phyloP scores from a whole-genome alignment of 2,888 invertebrate genomes.

The Microchrysa polita region DNA sequence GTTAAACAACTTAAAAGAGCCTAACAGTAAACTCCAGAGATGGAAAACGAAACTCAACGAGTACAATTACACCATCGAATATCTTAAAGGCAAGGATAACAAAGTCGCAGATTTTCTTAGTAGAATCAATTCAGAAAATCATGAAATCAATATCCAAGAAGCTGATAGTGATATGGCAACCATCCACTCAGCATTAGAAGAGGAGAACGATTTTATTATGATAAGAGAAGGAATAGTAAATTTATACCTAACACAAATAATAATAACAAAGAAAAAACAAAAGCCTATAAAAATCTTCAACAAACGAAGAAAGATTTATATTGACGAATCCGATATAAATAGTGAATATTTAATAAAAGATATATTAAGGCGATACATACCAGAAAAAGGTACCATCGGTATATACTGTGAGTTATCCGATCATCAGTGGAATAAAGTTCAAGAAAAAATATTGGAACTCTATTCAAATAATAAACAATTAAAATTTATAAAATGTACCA shows the following conservation, averaged over 20 bases:
- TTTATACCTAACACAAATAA: slow-evolving; percentile 5
- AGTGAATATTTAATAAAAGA: not conserved
- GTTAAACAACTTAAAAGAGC: too few species aligned
- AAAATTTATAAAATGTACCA: slow-evolving; percentile 9
- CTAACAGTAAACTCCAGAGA: too few species aligned
- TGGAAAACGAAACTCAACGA: slow-evolving; percentile 54
- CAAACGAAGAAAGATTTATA: not conserved
- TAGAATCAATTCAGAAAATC: slow-evolving; percentile 4
- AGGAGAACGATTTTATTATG: slow-evolving; percentile 17
- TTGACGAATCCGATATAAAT: not conserved
- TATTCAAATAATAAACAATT: too few species aligned
- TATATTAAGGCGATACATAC: not conserved
- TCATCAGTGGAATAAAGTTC: too few species aligned
- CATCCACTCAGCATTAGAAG: slow-evolving; percentile 1
- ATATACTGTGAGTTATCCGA: too few species aligned
- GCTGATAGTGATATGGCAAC: not conserved
- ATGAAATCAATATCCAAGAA: slow-evolving; percentile 3
- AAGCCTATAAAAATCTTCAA: not conserved
- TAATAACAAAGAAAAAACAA: not conserved
- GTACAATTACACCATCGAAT: slow-evolving; percentile 51
- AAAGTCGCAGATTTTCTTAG: slow-evolving; percentile 39
- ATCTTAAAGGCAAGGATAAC: slow-evolving; percentile 46
- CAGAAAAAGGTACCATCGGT: too few species aligned
- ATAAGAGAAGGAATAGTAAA: slow-evolving; percentile 18
- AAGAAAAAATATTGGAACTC: too few species aligned